Base-by-base conservation (phyloP, 2,113 vertebrate genomes). In the Cochlearius cochlearius region DNA sequence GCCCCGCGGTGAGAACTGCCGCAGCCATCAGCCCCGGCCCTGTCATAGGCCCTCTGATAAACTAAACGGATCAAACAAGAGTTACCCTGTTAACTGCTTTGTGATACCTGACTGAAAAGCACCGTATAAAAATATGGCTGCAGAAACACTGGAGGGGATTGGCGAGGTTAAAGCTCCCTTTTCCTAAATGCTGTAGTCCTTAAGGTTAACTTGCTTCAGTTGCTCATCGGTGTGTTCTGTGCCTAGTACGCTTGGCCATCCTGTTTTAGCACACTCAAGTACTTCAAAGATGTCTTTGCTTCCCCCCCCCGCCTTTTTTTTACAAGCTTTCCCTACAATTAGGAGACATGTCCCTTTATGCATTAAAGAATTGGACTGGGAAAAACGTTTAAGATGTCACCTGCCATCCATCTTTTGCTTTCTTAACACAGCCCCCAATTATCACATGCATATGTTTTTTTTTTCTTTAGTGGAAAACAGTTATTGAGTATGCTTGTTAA, bases 1-100 rank as follows among this genome's bases (percentile, higher is more conserved):
- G 3, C 50, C 36, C 18, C 18, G 0, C 1, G 4, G 13, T 41
- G 21, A n/a, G 47, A 73, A 21, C 1, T 14, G 27, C n/a, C 22
- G 30, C 12, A 18, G 52, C 49, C 73, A 3, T 12, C 12, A 29
- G 34, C 52, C 13, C 23, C 3, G 2, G 45, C 45, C 21, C 36
- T 14, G n/a, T 21, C 7, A 1, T 7, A 17, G 55, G 3, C 59
- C 7, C 45, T 59, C 43, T 26, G 29, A 8, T 60, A 43, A 60
- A 49, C 45, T 60, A 32, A 60, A 38, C 39, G 30, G 26, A 23
- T 29, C 9, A 29, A 50, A 10, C 82, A 9, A 3, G 13, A 16
- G 8, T 77, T 43, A 38, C 30, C 29, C 67, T 45, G 3, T 47
- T 76, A n/a, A 30, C 10, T 43, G 36, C 88, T 68, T 56, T 62